Conservation (phyloP, 2,888 invertebrate genomes). For the Argyresthia goedartella region DNA sequence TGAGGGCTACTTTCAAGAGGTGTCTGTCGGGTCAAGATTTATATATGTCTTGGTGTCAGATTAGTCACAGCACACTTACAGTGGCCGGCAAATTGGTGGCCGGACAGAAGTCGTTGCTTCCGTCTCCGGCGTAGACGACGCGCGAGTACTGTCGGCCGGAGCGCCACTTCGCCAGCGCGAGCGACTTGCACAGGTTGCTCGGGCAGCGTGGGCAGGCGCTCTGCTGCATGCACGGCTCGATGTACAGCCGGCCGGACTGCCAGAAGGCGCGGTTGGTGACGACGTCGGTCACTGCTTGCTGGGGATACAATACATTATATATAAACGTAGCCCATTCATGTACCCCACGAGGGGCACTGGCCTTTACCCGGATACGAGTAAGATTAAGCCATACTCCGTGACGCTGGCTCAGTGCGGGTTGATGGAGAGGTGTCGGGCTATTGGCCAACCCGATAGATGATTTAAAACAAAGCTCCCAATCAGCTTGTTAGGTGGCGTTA, state of each 20-base stretch:
- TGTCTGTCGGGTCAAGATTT: too few relatives aligned
- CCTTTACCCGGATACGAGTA: too few relatives aligned
- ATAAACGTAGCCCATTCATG: too few relatives aligned
- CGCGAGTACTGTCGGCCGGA: constrained; percentile 18
- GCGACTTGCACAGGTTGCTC: constrained; percentile 50
- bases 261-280: constrained; percentile 53
- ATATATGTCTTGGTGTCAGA: too few relatives aligned
- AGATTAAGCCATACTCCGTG: too few relatives aligned
- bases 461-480: too few relatives aligned
- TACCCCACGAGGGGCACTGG: too few relatives aligned
- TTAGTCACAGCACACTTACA: constrained; percentile 31
- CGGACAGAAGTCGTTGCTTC: constrained; percentile 54
- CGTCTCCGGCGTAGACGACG: constrained; percentile 46
- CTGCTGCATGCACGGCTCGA: constrained; percentile 53
- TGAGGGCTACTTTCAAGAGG: too few relatives aligned
- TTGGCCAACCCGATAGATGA: neutral
- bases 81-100: constrained; percentile 31
- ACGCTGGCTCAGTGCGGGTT: too few relatives aligned
- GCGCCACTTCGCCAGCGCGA: constrained; percentile 43
- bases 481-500: too few relatives aligned
- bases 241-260: constrained; percentile 38
- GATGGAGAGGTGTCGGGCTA: neutral
- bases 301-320: neutral
- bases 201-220: constrained; percentile 38
- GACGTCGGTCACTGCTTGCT: neutral